A percentile compares a stretch with the other conserved stretches of the same genome.
These are phyloP conservation scores for Pelochelys cantorii DNA, from an alignment of 2,797 vertebrate species.

Conservation along the genomic window DNA sequence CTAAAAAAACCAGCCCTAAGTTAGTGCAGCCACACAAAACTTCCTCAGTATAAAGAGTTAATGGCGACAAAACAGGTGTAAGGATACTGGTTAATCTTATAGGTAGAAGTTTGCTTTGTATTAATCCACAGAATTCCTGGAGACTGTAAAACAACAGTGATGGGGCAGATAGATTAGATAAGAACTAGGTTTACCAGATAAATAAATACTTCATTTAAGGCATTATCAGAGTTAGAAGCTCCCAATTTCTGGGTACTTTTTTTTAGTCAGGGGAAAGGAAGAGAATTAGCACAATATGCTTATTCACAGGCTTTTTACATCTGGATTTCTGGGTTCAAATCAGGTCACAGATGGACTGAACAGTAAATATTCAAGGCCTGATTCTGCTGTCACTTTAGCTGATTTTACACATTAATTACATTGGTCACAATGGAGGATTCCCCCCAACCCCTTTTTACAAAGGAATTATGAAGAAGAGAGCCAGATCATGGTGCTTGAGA, in stretches of 20 bases:
- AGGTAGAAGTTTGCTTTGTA: neutral
- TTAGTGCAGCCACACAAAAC: neutral
- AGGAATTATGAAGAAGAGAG: neutral
- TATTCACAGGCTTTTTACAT: conserved; percentile 21
- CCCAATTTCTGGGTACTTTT: neutral
- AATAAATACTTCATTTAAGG: neutral
- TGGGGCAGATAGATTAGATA: neutral
- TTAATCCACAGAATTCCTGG: neutral
- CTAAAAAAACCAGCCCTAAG: neutral
- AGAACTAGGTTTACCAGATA: neutral
- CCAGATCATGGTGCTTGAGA: neutral
- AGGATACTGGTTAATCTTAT: neutral
- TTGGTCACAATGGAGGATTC: neutral
- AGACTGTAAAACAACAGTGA: neutral
- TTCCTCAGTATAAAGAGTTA: neutral
- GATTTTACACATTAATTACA: neutral
- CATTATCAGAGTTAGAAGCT: neutral
- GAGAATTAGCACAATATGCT: conserved; percentile 5
- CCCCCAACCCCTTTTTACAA: neutral
- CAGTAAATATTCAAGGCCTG: neutral
- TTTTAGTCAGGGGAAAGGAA: neutral
- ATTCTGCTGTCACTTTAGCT: neutral
- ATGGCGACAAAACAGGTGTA: neutral
- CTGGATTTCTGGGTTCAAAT: conserved; percentile 36
- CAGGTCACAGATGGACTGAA: conserved; percentile 29